These are phyloP conservation scores for Agapornis roseicollis DNA, from an alignment of 2,113 vertebrate genomes.

Conservation along the genomic window DNA sequence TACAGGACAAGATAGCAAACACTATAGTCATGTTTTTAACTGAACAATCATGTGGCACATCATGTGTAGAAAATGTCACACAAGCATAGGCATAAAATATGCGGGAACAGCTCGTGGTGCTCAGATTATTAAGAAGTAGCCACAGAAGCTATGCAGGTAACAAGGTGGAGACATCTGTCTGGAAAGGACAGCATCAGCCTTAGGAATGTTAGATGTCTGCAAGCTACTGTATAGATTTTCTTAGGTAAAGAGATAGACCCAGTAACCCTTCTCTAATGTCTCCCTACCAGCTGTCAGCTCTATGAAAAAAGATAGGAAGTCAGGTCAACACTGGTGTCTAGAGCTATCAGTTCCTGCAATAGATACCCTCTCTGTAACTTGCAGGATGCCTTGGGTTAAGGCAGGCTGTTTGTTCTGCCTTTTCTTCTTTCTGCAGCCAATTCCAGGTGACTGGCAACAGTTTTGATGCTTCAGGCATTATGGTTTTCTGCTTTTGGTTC, in stretches of 20 bases:
- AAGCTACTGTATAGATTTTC: neutral
- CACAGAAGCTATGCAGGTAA: neutral
- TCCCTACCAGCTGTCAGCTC: neutral
- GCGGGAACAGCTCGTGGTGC: neutral
- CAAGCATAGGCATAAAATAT: neutral
- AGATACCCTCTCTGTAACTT: fast-evolving
- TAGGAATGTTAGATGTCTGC: neutral
- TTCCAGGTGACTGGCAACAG: neutral
- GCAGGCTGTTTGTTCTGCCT: neutral
- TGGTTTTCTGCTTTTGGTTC: neutral
- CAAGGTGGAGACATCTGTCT: neutral
- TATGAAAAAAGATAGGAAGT: neutral
- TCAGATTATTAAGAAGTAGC: neutral
- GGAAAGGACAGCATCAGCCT: neutral
- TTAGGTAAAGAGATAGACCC: neutral
- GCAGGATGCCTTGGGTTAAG: neutral
- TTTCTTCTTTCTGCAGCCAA: neutral
- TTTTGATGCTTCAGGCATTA: neutral
- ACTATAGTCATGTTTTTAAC: neutral
- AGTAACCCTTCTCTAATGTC: neutral
- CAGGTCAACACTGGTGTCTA: neutral
- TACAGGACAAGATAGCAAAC: neutral
- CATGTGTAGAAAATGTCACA: neutral
- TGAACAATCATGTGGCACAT: neutral
- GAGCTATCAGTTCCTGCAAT: neutral